Evolutionary conservation across 2,888 invertebrate genomes (phyloP).

Genomic region (Ophraella communa): DNA sequence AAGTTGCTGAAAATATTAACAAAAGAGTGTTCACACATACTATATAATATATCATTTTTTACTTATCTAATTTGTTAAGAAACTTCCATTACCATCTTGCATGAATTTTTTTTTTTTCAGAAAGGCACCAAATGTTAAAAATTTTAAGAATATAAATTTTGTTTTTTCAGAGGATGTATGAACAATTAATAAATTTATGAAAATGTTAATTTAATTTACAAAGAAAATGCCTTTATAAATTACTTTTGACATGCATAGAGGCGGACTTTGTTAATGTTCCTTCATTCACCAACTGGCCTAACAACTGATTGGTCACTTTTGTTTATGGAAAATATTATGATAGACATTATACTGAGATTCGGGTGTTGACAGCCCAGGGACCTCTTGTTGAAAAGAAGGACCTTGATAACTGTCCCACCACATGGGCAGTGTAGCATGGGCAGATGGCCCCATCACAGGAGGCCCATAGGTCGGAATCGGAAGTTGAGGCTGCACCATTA

Average conservation of each 20-base stretch:
- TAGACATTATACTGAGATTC: slow-evolving; percentile 45
- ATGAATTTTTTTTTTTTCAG: neutral
- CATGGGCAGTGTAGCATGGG: slow-evolving; percentile 48
- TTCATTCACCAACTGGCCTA: slow-evolving; percentile 1
- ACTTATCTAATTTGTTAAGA: neutral
- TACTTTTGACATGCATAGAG: neutral
- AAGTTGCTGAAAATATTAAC: neutral
- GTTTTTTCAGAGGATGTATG: neutral
- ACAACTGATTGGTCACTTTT: slow-evolving; percentile 53
- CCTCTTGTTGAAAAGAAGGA: slow-evolving; percentile 53
- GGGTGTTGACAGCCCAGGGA: slow-evolving; percentile 47
- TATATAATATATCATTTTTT: neutral
- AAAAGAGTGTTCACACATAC: neutral
- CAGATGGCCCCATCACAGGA: slow-evolving; percentile 35
- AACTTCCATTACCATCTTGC: neutral
- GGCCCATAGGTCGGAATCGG: slow-evolving; percentile 37
- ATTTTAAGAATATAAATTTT: neutral
- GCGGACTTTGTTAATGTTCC: neutral
- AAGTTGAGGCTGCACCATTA: slow-evolving; percentile 57
- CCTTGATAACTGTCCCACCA: slow-evolving; percentile 56
- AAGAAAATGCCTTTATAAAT: neutral
- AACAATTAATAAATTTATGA: neutral
- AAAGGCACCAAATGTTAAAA: neutral
- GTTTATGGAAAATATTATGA: slow-evolving; percentile 54
- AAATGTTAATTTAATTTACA: neutral